These are phyloP conservation scores for Xiphophorus birchmanni DNA, from an alignment of 2,797 vertebrate genomes.

Conservation along the genomic window DNA sequence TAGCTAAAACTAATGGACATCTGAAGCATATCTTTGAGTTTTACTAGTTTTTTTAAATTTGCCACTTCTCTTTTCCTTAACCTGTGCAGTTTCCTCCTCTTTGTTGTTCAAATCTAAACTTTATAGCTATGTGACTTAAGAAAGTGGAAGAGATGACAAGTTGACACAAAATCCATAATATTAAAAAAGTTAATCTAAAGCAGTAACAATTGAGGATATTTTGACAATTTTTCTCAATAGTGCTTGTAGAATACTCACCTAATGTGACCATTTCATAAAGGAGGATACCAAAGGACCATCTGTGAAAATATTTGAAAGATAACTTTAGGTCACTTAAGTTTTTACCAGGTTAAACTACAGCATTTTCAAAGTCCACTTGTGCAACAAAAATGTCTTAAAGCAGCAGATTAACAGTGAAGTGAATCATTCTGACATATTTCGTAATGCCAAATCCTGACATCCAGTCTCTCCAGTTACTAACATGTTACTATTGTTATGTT, in stretches of 20 bases:
- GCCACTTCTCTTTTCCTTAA: background rate
- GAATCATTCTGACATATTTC: background rate
- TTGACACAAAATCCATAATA: background rate
- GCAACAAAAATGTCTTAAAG: background rate
- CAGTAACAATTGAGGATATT: background rate
- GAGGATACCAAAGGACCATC: slow-evolving; percentile 96
- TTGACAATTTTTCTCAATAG: background rate
- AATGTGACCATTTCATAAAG: slow-evolving; percentile 93
- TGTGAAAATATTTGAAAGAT: slow-evolving; percentile 55
- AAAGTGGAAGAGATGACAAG: background rate
- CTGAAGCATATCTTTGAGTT: background rate
- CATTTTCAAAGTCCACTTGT: background rate
- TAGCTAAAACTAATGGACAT: background rate
- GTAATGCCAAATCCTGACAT: background rate
- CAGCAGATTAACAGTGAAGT: background rate
- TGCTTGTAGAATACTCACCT: slow-evolving; percentile 75
- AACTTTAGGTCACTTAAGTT: background rate
- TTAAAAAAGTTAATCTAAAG: background rate
- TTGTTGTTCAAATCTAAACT: background rate
- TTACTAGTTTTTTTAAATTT: background rate
- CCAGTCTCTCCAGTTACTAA: background rate
- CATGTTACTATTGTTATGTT: background rate
- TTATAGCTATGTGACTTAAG: background rate
- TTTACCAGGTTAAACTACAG: background rate
- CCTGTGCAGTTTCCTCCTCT: background rate